Conservation (phyloP, 1,140 invertebrate genomes). For the Dendrolimus kikuchii region DNA sequence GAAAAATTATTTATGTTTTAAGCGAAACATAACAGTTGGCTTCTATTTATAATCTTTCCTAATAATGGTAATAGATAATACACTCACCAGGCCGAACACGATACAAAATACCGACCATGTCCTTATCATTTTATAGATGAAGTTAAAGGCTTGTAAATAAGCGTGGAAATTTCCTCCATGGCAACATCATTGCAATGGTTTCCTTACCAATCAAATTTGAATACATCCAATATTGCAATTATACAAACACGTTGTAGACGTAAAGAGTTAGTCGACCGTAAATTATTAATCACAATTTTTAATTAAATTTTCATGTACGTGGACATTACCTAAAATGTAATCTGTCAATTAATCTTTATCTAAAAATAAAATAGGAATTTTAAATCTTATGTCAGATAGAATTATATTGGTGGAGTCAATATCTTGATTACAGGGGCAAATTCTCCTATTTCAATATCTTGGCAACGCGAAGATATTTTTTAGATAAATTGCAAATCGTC, state of each 20-base stretch:
- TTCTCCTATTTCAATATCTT: no score
- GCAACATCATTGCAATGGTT: constrained; percentile 21
- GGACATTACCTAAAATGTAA: no score
- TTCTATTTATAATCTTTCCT: constrained; percentile 6
- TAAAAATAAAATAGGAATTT: no score
- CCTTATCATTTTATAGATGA: constrained; percentile 32
- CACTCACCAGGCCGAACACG: constrained; percentile 18
- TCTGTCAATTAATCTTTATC: no score
- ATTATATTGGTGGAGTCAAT: no score
- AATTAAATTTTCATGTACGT: constrained; percentile 7
- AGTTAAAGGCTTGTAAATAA: constrained; percentile 17
- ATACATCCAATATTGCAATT: constrained; percentile 17
- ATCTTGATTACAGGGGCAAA: no score
- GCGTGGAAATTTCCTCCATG: constrained; percentile 19
- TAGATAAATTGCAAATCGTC: no score
- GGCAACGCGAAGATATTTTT: no score
- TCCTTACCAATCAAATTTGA: constrained; percentile 28
- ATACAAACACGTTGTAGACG: not conserved
- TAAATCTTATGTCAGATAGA: no score
- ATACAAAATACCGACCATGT: constrained; percentile 20
- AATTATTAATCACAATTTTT: constrained; percentile 3
- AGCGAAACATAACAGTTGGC: not conserved
- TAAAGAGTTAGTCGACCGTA: constrained; percentile 11
- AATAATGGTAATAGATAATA: constrained; percentile 1
- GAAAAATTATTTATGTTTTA: no score